Percentiles rank a stretch among this genome's conserved stretches.
phyloP scores from a whole-genome alignment of 2,888 invertebrate species.

The Quadroppia sp. region DNA sequence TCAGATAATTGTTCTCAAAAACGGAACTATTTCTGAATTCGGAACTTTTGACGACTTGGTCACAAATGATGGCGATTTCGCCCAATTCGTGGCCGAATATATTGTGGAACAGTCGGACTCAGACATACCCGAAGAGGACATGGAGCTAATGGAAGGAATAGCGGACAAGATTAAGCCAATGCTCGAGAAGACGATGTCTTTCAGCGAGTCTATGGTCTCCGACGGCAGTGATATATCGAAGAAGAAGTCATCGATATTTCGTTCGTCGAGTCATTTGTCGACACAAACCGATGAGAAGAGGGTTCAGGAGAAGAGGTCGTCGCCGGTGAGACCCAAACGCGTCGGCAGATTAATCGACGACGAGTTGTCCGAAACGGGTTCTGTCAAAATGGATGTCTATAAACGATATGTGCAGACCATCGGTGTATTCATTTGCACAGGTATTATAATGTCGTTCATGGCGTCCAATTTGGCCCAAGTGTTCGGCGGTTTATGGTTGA shows the following conservation, averaged over 20 bases:
- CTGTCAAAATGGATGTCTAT: constrained; percentile 44
- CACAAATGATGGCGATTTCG: constrained; percentile 54
- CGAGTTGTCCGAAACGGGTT: constrained; percentile 55
- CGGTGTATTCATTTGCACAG: constrained; percentile 59
- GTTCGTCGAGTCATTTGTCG: background rate
- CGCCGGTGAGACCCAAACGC: background rate
- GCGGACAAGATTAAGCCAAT: constrained; percentile 26
- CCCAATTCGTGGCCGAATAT: constrained; percentile 55
- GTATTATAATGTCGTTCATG: constrained; percentile 62
- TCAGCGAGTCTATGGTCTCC: constrained; percentile 2
- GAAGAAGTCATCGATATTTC: background rate
- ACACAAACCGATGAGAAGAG: background rate
- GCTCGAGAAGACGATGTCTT: constrained; percentile 7
- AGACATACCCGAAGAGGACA: constrained; percentile 30
- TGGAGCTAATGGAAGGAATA: constrained; percentile 23
- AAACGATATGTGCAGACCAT: constrained; percentile 41
- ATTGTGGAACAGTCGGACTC: constrained; percentile 48
- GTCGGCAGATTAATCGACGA: constrained; percentile 42
- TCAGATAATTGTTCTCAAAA: constrained; percentile 54
- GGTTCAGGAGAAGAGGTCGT: background rate
- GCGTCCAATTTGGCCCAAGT: constrained; percentile 38
- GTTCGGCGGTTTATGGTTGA: constrained; percentile 47
- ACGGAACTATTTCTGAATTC: constrained; percentile 55
- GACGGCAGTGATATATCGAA: background rate
- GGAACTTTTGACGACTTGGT: constrained; percentile 55